Evolutionary conservation across 2,888 invertebrate species (phyloP), one percentile per base, ranked within the genome.

Genomic region (Anodontia alba): DNA sequence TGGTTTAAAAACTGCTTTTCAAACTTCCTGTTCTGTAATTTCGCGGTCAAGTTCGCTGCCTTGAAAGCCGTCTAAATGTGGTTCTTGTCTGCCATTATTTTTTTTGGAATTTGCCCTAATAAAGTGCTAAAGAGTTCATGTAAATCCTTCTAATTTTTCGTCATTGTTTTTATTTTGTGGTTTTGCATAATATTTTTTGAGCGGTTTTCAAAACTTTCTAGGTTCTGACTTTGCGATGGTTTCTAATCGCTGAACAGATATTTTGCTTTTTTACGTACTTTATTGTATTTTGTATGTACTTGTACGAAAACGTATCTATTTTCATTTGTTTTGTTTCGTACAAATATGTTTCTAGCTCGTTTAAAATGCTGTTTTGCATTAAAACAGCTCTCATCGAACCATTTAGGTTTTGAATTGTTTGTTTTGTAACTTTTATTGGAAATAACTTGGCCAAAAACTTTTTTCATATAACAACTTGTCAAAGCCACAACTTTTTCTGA

Each of bases 301-400:
- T 38, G 29, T 62, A 71, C 26, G 26, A 69, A 71, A 31, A 38
- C 17, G n/a, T 54, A n/a, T 38, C 70, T 69, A 38, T 38, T 38
- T 54, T 57, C 31, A 29, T 1, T 20, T 20, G 57, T 26, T 76
- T 76, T 76, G 51, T 76, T 33, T 69, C 23, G 51, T 0, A 43
- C 8, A 62, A 71, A 76, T 71, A 31, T 29, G 26, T 76, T 76
- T 69, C 71, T 57, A n/a, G 46, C 31, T 54, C 62, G 70, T 33
- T 76, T 70, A 33, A 76, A 76, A 0, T 76, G 29, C 20, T 26
- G 7, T 26, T 29, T 57, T 10, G 57, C 57, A 57, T 23, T 26
- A 29, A 26, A 57, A 20, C 57, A 57, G 3, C 29, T 57, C 7
- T 57, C 57, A 29, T 57, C 17, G 17, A 57, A 57, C 57, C 57